A percentile compares a stretch with the other conserved stretches of the same genome.
Evolutionary conservation across 2,888 invertebrate species (phyloP).

Genomic region (Polylopha cassiicola): DNA sequence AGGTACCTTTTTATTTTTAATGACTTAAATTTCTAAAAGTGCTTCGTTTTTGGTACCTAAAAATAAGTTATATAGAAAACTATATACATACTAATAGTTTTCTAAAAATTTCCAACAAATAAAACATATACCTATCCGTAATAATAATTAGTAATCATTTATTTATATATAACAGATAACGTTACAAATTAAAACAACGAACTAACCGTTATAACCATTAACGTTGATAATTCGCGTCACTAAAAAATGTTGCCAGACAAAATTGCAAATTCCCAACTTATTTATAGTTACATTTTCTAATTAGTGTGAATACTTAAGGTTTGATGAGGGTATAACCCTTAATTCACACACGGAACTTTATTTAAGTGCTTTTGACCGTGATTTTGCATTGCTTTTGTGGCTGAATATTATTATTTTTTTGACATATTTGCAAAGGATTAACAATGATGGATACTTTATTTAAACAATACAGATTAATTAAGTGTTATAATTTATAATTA

Average conservation of each 20-base stretch:
- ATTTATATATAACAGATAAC: not conserved
- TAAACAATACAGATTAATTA: too few relatives aligned
- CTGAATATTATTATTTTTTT: too few relatives aligned
- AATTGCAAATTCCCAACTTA: conserved; percentile 31
- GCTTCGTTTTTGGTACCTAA: too few relatives aligned
- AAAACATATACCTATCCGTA: too few relatives aligned
- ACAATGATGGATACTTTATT: too few relatives aligned
- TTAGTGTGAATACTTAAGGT: conserved; percentile 26
- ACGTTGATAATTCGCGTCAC: not conserved
- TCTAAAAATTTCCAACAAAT: too few relatives aligned
- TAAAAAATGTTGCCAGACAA: conserved; percentile 43
- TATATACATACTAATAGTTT: too few relatives aligned
- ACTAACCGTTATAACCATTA: conserved; percentile 3
- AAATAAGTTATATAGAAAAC: too few relatives aligned
- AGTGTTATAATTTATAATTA: too few relatives aligned
- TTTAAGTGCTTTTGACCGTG: conserved; percentile 18
- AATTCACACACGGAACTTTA: conserved; percentile 24
- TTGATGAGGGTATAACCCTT: conserved; percentile 27
- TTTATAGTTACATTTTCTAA: conserved; percentile 25
- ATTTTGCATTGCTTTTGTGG: conserved; percentile 15
- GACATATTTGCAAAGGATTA: too few relatives aligned
- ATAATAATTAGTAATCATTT: not conserved
- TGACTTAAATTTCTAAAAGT: too few relatives aligned
- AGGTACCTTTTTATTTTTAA: too few relatives aligned
- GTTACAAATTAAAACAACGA: conserved; percentile 1